Percentiles rank a stretch among this genome's conserved stretches.
Evolutionary conservation across 2,888 invertebrate genomes (phyloP).

Genomic region (Lasioglossum calceatum): DNA sequence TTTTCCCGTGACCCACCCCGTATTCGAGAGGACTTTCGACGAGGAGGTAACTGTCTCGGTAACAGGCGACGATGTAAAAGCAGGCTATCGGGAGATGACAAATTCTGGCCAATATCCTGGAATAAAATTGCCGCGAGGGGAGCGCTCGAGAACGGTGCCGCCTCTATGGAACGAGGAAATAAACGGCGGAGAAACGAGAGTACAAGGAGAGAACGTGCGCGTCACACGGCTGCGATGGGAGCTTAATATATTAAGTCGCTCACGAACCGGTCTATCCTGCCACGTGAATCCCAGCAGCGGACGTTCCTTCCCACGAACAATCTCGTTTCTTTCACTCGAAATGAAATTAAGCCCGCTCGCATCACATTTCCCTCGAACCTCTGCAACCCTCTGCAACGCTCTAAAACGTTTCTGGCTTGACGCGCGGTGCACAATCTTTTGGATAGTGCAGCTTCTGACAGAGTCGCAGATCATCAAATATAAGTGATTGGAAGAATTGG

Average conservation of each 20-base stretch:
- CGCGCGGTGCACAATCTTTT: not conserved
- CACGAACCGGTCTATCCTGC: not conserved
- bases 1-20: not conserved
- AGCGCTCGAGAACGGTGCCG: constrained; percentile 33
- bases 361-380: constrained; percentile 12
- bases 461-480: not conserved
- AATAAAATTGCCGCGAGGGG: constrained; percentile 24
- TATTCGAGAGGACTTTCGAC: not conserved
- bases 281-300: not conserved
- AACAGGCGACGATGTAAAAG: not conserved
- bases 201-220: constrained; percentile 24
- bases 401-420: not conserved
- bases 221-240: constrained; percentile 12
- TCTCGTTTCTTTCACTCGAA: constrained; percentile 15
- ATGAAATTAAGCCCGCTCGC: constrained; percentile 34
- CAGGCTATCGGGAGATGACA: constrained; percentile 14
- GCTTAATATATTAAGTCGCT: constrained; percentile 43
- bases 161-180: constrained; percentile 37
- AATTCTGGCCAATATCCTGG: constrained; percentile 20
- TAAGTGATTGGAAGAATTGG: not conserved
- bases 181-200: constrained; percentile 48
- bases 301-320: not conserved
- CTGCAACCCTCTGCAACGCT: not conserved
- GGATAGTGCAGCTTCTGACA: too few species aligned
- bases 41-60: not conserved